phyloP scores from a whole-genome alignment of 2,888 invertebrate species.

The Brachylomia viminalis region DNA sequence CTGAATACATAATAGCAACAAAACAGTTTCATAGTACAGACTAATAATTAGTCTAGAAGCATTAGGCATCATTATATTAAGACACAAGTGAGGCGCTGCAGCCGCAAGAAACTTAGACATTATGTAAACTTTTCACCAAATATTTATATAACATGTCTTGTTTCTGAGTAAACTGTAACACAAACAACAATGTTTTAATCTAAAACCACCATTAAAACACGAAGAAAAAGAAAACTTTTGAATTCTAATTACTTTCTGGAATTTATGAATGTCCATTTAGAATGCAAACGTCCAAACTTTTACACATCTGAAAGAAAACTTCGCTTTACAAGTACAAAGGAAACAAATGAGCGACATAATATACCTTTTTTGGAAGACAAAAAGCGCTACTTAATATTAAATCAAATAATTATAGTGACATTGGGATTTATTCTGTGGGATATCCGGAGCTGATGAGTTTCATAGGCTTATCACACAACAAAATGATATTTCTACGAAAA shows the following conservation, averaged over 20 bases:
- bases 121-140: neutral
- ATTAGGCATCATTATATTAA: constrained; percentile 29
- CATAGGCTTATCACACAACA: neutral
- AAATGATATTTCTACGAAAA: neutral
- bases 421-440: neutral
- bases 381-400: neutral
- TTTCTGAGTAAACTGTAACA: constrained; percentile 9
- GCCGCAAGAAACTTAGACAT: neutral
- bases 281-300: constrained; percentile 64
- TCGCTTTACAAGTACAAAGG: constrained; percentile 37
- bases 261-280: constrained; percentile 61
- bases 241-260: constrained; percentile 60
- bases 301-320: constrained; percentile 30
- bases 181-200: constrained; percentile 38
- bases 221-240: constrained; percentile 54
- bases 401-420: neutral
- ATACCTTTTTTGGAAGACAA: constrained; percentile 20
- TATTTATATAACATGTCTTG: neutral
- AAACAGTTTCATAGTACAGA: neutral
- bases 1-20: neutral
- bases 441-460: too few relatives aligned
- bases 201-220: constrained; percentile 19
- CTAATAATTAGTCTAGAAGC: constrained; percentile 5
- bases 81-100: constrained; percentile 11
- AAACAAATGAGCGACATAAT: constrained; percentile 46